Evolutionary conservation across 2,888 invertebrate genomes (phyloP), one percentile per base, ranked within the genome.

Genomic region (Sarcophaga rosellei): DNA sequence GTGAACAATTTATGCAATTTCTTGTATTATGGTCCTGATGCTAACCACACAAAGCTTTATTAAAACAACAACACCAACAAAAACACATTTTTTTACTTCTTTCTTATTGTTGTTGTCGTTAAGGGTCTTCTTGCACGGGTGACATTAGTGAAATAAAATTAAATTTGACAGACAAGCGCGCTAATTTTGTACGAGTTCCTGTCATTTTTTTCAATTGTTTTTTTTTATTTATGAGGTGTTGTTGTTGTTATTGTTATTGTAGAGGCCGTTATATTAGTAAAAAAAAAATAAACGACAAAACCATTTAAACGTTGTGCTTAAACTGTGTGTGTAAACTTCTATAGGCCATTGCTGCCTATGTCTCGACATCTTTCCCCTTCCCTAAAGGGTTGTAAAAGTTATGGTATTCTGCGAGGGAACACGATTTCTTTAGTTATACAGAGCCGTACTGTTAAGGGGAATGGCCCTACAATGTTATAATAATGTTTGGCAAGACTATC

Each of bases 121-220:
- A 69, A 75, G 65, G 76, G 15, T 57, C 68, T 83, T 70, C 63
- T 35, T 35, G 35, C 77, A 84, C 85, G 86, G 91, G 88, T 90
- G 92, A 90, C 91, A 91, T 92, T 35, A 91, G 91, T 92, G 92
- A 92, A 91, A 91, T 90, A 88, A 91, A 92, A 92, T 92, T 92
- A 90, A 92, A 91, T 92, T 92, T 92, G 93, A 92, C 92, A 92
- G 93, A 92, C 92, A 92, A 92, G 91, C 92, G 91, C 92, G 92
- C 93, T 92, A 92, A 92, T 92, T 92, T 86, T 81, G 84, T 77
- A 75, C 65, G 68, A 74, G 74, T 87, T 84, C 90, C 90, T 91
- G 87, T 88, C 88, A 89, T 69, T 35, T 35, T 35, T 35, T 2
- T 35, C 35, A 35, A 35, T 35, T 86, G 80, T 75, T 2, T 90